Evolutionary conservation across 2,888 invertebrate genomes (phyloP).

Genomic region (Octonoba sinensis): DNA sequence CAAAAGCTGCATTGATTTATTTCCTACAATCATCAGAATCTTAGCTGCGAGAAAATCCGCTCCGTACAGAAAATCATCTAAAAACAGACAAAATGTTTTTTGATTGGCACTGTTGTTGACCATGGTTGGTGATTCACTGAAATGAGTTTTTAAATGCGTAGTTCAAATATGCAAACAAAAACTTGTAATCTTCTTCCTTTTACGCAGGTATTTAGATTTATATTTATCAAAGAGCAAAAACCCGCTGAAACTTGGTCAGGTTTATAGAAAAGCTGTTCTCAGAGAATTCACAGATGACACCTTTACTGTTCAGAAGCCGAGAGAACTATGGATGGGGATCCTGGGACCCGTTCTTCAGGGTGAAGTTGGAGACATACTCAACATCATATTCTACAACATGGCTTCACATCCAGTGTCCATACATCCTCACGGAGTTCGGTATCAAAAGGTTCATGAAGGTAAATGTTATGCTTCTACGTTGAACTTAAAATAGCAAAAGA

Average conservation of each 20-base stretch:
- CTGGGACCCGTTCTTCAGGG: slow-evolving; percentile 68
- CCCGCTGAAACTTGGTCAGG: slow-evolving; percentile 59
- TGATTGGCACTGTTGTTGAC: too few species aligned
- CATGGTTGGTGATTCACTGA: too few species aligned
- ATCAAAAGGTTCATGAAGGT: slow-evolving; percentile 65
- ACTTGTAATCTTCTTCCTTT: neutral
- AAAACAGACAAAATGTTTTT: too few species aligned
- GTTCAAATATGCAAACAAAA: too few species aligned
- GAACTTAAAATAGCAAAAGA: too few species aligned
- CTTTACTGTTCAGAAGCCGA: slow-evolving; percentile 53
- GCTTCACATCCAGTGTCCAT: slow-evolving; percentile 63
- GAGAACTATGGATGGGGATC: slow-evolving; percentile 62
- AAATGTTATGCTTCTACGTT: neutral
- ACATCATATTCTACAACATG: slow-evolving; percentile 63
- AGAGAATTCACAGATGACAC: slow-evolving; percentile 65
- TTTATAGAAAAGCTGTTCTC: slow-evolving; percentile 64
- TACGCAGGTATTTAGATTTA: slow-evolving; percentile 38
- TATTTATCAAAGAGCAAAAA: slow-evolving; percentile 42
- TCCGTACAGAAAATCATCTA: too few species aligned
- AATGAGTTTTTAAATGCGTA: too few species aligned
- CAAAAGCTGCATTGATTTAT: too few species aligned
- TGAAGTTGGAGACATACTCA: slow-evolving; percentile 68
- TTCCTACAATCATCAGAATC: too few species aligned
- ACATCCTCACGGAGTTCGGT: slow-evolving; percentile 65
- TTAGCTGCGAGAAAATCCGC: too few species aligned